Evolutionary conservation across 2,888 invertebrate genomes (phyloP), one percentile per base, ranked within the genome.

Genomic region (Andrena haemorrhoa): DNA sequence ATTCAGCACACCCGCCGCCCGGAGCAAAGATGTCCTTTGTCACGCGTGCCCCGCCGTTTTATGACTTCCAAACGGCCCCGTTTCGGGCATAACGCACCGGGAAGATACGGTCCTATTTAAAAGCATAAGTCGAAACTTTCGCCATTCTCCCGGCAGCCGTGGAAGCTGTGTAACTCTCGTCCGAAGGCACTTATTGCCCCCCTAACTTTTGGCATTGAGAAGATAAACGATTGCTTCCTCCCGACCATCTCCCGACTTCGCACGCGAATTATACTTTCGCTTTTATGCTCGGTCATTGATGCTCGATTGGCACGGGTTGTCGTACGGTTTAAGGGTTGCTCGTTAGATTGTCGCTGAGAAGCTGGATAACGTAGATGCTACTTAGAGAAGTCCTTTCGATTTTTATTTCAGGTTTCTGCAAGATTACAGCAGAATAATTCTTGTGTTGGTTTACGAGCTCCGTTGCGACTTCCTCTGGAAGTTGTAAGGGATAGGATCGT

Each of bases 171-270:
- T 31, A 75, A 79, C 69, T 79, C 63, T 65, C 41, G 35, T 31
- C 23, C n/a, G 29, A 20, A 35, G 29, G 31, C 66, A 61, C 78
- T 51, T 76, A 76, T 76, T 78, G 51, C 66, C 49, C 33, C 58
- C n/a, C 12, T 20, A 76, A 79, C 76, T 79, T 70, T 65, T 60
- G n/a, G 51, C 70, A 76, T 58, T 23, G 56, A 26, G 41, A 61
- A 53, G 77, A 78, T 68, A 56, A 68, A 78, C 26, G 66, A 26
- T 41, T 20, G 47, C 53, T 75, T 63, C 60, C 31, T 23, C 16
- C 47, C n/a, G 31, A 23, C 29, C n/a, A 1, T 8, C 7, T 6
- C 5, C 6, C 66, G 29, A 2, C 4, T 23, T 20, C 58, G 47
- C 47, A 61, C 53, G 68, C 75, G 63, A 75, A 75, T 78, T 63